Evolutionary conservation across 2,797 vertebrate genomes (phyloP).

Genomic region (Anolis apletophallus): DNA sequence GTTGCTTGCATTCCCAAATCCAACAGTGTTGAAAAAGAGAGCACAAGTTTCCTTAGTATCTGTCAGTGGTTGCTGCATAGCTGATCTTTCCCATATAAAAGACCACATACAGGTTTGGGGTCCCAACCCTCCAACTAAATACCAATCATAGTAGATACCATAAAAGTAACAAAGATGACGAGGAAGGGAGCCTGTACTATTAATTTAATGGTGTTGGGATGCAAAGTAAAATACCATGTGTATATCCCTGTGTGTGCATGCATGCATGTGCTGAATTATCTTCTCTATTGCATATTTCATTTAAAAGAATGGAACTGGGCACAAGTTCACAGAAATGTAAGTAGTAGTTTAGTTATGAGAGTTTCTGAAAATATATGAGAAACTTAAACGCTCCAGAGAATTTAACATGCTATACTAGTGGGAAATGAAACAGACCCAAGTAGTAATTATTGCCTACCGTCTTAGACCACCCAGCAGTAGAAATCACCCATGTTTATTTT

Average conservation of each 20-base stretch:
- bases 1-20: too few species aligned
- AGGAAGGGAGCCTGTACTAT: too few species aligned
- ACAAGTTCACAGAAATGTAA: background rate
- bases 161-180: too few species aligned
- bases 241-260: background rate
- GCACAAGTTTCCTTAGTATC: too few species aligned
- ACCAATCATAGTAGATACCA: too few species aligned
- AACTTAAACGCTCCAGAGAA: background rate
- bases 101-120: background rate
- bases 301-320: background rate
- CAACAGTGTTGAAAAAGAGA: too few species aligned
- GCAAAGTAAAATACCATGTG: background rate
- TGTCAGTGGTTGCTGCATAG: background rate
- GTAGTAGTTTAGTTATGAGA: background rate
- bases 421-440: slow-evolving; percentile 18
- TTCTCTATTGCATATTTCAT: background rate
- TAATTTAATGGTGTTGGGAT: too few species aligned
- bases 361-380: slow-evolving; percentile 36
- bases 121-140: background rate
- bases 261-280: background rate
- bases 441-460: background rate
- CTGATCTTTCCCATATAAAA: background rate
- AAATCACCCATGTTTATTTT: slow-evolving; percentile 31
- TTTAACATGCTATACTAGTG: background rate
- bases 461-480: slow-evolving; percentile 10